Evolutionary conservation across 2,113 vertebrate genomes (phyloP).

Genomic region (Albula glossodonta): DNA sequence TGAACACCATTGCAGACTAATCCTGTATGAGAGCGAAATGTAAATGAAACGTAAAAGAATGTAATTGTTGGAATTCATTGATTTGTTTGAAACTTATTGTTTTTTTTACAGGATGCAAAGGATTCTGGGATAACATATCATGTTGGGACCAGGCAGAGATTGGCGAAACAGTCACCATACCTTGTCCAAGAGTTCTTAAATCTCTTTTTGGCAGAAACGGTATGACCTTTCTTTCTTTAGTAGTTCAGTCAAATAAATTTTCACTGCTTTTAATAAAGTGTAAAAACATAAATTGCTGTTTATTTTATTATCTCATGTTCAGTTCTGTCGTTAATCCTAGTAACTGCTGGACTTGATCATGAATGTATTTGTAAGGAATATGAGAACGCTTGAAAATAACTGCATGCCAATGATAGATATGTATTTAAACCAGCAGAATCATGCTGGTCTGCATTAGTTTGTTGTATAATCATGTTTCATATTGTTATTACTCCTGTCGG

Average conservation of each 20-base stretch:
- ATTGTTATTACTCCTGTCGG: too few relatives aligned
- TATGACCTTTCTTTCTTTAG: slow-evolving; percentile 37
- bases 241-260: background rate
- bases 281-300: too few relatives aligned
- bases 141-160: slow-evolving; percentile 74
- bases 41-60: slow-evolving; percentile 32
- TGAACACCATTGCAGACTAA: background rate
- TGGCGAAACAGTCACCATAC: slow-evolving; percentile 77
- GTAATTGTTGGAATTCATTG: background rate
- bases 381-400: too few relatives aligned
- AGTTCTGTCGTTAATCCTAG: too few relatives aligned
- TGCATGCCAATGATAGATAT: too few relatives aligned
- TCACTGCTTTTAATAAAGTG: too few relatives aligned
- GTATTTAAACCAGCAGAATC: too few relatives aligned
- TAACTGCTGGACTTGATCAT: too few relatives aligned
- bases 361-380: too few relatives aligned
- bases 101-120: slow-evolving; percentile 64
- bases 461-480: too few relatives aligned
- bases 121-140: slow-evolving; percentile 78
- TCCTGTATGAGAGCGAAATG: slow-evolving; percentile 26
- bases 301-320: too few relatives aligned
- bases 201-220: slow-evolving; percentile 66
- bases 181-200: slow-evolving; percentile 72
- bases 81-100: background rate
- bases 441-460: too few relatives aligned